Percentiles rank a stretch among this genome's conserved stretches.
phyloP scores from a whole-genome alignment of 2,797 vertebrate species.

The Hafferia zeledoni region DNA sequence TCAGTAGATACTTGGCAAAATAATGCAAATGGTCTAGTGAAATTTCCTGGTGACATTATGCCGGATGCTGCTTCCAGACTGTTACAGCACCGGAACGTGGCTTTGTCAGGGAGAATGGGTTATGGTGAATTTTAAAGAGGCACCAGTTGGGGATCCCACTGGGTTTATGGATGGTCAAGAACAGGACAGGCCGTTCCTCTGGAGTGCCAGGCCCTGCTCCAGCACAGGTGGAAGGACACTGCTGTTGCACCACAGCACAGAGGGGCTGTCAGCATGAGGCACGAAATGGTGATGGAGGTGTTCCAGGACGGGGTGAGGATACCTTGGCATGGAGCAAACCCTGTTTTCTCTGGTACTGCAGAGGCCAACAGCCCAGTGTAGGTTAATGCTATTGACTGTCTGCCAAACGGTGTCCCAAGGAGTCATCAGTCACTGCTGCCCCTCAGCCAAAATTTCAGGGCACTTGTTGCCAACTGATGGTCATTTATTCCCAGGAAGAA shows the following conservation, averaged over 20 bases:
- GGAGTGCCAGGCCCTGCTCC: neutral
- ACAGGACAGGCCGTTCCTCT: neutral
- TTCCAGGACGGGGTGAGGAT: neutral
- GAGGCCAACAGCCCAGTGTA: neutral
- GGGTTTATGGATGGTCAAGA: neutral
- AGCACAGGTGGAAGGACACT: neutral
- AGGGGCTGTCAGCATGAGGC: neutral
- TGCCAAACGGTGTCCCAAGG: neutral
- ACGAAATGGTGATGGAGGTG: neutral
- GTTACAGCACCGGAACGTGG: rapidly evolving
- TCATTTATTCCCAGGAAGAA: neutral
- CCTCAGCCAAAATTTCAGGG: neutral
- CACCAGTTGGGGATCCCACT: neutral
- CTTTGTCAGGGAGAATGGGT: neutral
- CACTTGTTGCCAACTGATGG: neutral
- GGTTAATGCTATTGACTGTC: neutral
- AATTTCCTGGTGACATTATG: neutral
- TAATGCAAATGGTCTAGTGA: neutral
- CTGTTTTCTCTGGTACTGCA: neutral
- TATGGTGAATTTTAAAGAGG: neutral
- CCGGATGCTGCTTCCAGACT: neutral
- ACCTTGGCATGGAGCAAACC: neutral
- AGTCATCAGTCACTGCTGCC: neutral
- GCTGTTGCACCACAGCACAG: rapidly evolving
- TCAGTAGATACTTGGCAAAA: neutral